Evolutionary conservation across 1,140 invertebrate species (phyloP), one percentile per base, ranked within the genome.

Genomic region (Cyclina sinensis): DNA sequence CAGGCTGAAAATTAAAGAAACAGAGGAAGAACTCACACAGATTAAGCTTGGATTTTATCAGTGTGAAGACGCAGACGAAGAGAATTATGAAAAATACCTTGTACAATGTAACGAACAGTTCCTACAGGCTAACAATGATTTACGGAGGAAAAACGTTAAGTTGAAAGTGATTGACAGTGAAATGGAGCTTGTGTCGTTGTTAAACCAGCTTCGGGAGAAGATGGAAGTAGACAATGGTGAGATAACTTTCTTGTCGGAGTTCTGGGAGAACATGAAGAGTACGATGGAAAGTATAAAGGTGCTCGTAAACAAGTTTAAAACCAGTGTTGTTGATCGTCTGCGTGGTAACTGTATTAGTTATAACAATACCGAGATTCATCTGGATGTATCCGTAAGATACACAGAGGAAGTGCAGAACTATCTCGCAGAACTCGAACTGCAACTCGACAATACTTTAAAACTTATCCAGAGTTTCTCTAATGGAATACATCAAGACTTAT

Each of bases 291-390:
- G 84, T 32, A 80, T 93, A 37, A 88, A 89, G 65, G 82, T 82
- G 18, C 82, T 94, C 11, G 78, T 93, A 65, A 85, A 89, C 37
- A 93, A 92, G 70, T 95, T 94, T 80, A 90, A 93, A 82, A 90
- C 76, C 0, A 94, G 89, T 85, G 93, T 94, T 21, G 82, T 94
- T 14, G 90, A 94, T 48, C 74, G 94, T 39, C 82, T 95, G 24
- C 94, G 94, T 68, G 54, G 80, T 32, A 94, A 92, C 87, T 95
- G 94, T 90, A 91, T 91, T 12, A 94, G 92, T 87, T 93, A 93
- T 65, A 91, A 91, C 37, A 88, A 91, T 30, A 83, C 84, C 0
- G 92, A 93, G 43, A 91, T 93, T n/a, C 88, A 92, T 30, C 76
- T 94, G 43, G 92, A 94, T 16, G 89, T 95, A 7, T 93, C 92